Evolutionary conservation across 2,113 vertebrate genomes (phyloP).

Genomic region (Coregonus clupeaformis): DNA sequence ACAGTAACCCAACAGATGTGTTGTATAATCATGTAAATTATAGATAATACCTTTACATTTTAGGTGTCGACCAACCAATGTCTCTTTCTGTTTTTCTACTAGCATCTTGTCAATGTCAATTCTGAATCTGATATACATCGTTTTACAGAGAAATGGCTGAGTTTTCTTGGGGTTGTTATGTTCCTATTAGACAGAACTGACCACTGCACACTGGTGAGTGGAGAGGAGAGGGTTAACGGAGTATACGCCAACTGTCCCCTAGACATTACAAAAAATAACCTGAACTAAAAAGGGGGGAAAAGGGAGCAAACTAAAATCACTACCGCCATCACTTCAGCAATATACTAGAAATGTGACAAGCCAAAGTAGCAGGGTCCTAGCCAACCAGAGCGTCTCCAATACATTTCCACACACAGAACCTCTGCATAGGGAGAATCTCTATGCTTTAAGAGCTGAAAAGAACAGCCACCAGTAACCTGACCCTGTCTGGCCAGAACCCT

Average conservation of each 20-base stretch:
- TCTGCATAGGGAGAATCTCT: conserved; percentile 9
- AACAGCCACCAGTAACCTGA: conserved; percentile 34
- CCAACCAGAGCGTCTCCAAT: neutral
- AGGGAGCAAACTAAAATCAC: neutral
- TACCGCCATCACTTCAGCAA: conserved; percentile 34
- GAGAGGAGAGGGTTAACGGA: conserved; percentile 9
- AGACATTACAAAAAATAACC: conserved; percentile 3
- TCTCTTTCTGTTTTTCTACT: conserved; percentile 43
- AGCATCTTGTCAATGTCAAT: conserved; percentile 48
- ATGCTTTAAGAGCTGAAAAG: conserved; percentile 56
- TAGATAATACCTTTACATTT: conserved; percentile 40
- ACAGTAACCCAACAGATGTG: conserved; percentile 8
- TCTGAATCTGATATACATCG: conserved; percentile 20
- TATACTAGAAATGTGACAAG: conserved; percentile 32
- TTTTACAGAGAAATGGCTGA: conserved; percentile 24
- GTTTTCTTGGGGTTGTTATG: conserved; percentile 19
- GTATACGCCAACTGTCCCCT: conserved; percentile 2
- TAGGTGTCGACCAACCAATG: conserved; percentile 37
- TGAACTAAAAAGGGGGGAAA: too few species aligned
- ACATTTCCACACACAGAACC: conserved; percentile 17
- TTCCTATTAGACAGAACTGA: conserved; percentile 1
- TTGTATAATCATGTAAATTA: conserved; percentile 3
- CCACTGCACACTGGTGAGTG: neutral
- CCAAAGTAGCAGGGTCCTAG: conserved; percentile 45
- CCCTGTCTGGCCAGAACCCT: conserved; percentile 25